A percentile compares a stretch with the other conserved stretches of the same genome.
Evolutionary conservation across 2,888 invertebrate species (phyloP).

Genomic region (Octodonta nipae): DNA sequence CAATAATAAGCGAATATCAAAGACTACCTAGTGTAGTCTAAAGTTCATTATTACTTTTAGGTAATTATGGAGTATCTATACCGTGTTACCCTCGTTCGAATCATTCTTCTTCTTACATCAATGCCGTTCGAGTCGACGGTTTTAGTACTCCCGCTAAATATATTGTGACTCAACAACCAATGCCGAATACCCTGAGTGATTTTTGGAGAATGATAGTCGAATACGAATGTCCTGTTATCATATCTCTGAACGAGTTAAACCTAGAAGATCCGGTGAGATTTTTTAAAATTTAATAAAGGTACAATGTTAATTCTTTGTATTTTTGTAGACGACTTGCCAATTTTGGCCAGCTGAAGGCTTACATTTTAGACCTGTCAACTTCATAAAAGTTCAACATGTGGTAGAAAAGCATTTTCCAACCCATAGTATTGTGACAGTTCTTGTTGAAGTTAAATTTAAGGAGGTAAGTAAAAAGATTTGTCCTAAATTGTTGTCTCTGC

Average conservation of each 20-base stretch:
- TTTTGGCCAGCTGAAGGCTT: conserved; percentile 12
- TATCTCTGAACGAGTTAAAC: conserved; percentile 33
- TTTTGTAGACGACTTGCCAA: conserved; percentile 10
- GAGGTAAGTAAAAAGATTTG: too few relatives aligned
- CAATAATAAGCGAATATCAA: too few relatives aligned
- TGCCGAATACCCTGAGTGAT: conserved; percentile 34
- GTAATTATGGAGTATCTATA: conserved; percentile 27
- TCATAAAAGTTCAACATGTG: conserved; percentile 9
- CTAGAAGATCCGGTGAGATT: conserved; percentile 27
- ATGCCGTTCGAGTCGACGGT: conserved; percentile 35
- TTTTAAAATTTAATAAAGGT: too few relatives aligned
- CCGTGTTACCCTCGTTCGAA: conserved; percentile 29
- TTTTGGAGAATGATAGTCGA: conserved; percentile 38
- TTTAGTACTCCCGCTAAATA: conserved; percentile 29
- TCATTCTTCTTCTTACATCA: conserved; percentile 35
- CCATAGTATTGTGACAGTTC: conserved; percentile 9
- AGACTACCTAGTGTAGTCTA: too few relatives aligned
- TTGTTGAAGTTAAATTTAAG: conserved; percentile 5
- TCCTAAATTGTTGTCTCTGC: too few relatives aligned
- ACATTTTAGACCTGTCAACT: conserved; percentile 11
- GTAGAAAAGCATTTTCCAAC: conserved; percentile 7
- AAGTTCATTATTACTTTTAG: too few relatives aligned
- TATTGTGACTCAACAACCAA: conserved; percentile 36
- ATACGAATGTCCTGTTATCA: conserved; percentile 29
- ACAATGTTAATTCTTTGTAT: conserved; percentile 3